Conservation (phyloP, 2,797 vertebrate genomes). For the Oreortyx pictus region DNA sequence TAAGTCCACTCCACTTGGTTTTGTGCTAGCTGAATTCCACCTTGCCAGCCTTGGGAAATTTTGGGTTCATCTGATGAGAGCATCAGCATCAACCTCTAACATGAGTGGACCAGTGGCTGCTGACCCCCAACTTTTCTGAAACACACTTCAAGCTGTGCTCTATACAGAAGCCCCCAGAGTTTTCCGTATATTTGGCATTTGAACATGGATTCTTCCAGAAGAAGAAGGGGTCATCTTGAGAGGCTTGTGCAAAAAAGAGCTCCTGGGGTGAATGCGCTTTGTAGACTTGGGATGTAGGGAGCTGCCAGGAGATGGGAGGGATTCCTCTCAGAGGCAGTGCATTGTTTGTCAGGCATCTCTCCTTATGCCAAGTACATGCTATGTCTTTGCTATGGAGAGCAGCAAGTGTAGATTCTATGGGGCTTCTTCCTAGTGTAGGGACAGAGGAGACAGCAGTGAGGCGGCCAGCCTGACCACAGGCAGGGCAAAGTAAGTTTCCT, state of each 20-base stretch:
- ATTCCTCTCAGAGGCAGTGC: fast-evolving
- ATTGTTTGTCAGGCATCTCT: neutral
- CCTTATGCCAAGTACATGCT: neutral
- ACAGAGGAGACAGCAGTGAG: neutral
- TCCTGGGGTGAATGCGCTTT: neutral
- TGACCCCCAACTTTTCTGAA: neutral
- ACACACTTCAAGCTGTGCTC: neutral
- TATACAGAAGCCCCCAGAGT: neutral
- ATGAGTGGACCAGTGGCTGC: neutral
- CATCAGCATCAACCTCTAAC: neutral
- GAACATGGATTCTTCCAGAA: neutral
- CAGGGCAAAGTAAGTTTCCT: neutral
- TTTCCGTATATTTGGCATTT: neutral
- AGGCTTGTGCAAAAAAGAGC: neutral
- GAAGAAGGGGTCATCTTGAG: neutral
- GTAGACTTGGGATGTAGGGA: neutral
- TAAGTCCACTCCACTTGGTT: neutral
- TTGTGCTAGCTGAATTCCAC: neutral
- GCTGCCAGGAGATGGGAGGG: neutral
- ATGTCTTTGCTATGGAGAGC: neutral
- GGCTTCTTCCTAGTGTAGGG: fast-evolving
- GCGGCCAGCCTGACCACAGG: neutral
- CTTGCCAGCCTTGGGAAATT: neutral
- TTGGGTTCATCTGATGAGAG: fast-evolving
- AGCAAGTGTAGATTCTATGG: neutral